Evolutionary conservation across 2,888 invertebrate genomes (phyloP).

Genomic region (Agonum fuliginosum): DNA sequence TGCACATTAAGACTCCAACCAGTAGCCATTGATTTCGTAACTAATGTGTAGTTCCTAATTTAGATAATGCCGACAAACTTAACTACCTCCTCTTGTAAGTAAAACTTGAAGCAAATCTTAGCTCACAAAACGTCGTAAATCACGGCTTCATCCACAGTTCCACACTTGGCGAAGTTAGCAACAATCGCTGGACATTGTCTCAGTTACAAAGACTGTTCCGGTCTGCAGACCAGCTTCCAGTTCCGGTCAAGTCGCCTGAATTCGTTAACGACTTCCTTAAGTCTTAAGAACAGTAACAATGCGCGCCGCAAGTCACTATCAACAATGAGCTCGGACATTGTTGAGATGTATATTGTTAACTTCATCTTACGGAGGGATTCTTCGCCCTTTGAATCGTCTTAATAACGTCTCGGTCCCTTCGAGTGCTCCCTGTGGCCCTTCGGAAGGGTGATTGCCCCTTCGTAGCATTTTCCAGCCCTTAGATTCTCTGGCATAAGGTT

Average conservation of each 20-base stretch:
- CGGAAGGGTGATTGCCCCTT: not conserved
- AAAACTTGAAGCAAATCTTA: too few species aligned
- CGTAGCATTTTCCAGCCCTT: too few species aligned
- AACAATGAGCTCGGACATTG: not conserved
- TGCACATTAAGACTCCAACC: too few species aligned
- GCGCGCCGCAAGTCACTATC: not conserved
- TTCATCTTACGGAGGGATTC: not conserved
- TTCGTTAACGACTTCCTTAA: slow-evolving; percentile 54
- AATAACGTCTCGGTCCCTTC: not conserved
- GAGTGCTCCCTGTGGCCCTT: not conserved
- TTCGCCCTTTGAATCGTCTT: slow-evolving; percentile 4
- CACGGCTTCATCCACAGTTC: not conserved
- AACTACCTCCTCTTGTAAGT: too few species aligned
- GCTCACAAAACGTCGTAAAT: too few species aligned
- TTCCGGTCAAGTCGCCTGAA: slow-evolving; percentile 56
- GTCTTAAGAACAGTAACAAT: not conserved
- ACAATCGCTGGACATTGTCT: slow-evolving; percentile 36
- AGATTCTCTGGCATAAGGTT: too few species aligned
- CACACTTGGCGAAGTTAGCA: not conserved
- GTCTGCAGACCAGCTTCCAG: slow-evolving; percentile 28
- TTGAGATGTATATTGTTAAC: too few species aligned
- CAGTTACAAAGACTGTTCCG: slow-evolving; percentile 45
- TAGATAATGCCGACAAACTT: too few species aligned
- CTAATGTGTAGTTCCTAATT: too few species aligned
- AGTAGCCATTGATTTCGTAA: too few species aligned